These are phyloP conservation scores for Eulemur albifrons DNA, from an alignment of 2,797 vertebrate genomes.

Conservation along the genomic window DNA sequence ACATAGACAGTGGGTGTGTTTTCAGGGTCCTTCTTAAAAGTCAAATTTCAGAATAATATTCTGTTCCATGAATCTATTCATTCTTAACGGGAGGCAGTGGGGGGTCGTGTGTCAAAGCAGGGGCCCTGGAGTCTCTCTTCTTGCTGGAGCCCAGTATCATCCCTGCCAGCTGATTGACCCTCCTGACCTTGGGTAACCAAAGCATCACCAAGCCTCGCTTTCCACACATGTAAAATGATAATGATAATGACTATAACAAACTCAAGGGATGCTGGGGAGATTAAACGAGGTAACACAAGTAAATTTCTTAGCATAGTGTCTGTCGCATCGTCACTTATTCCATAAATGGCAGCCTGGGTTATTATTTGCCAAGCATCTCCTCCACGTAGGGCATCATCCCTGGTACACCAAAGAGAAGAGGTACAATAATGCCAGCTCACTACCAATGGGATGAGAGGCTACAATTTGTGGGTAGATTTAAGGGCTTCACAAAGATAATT, in stretches of 20 bases:
- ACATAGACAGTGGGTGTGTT: accelerated
- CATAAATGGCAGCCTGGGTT: not conserved
- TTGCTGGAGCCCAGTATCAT: not conserved
- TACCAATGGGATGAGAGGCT: not conserved
- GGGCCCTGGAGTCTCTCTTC: not conserved
- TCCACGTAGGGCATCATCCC: no score
- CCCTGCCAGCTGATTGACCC: not conserved
- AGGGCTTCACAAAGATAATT: not conserved
- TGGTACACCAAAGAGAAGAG: not conserved
- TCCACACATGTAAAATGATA: not conserved
- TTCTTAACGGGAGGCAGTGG: not conserved
- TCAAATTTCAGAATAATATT: not conserved
- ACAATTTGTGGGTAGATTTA: not conserved
- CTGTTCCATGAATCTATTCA: not conserved
- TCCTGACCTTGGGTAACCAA: not conserved
- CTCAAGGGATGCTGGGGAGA: not conserved
- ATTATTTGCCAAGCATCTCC: not conserved
- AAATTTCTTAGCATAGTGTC: no score
- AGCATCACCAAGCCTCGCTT: not conserved
- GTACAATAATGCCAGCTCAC: not conserved
- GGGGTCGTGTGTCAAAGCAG: accelerated
- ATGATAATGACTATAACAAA: not conserved
- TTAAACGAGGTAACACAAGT: not conserved
- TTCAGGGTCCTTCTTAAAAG: not conserved
- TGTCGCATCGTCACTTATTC: accelerated